These are phyloP conservation scores for Ranitomeya variabilis DNA, from an alignment of 2,113 vertebrate genomes.

Conservation along the genomic window DNA sequence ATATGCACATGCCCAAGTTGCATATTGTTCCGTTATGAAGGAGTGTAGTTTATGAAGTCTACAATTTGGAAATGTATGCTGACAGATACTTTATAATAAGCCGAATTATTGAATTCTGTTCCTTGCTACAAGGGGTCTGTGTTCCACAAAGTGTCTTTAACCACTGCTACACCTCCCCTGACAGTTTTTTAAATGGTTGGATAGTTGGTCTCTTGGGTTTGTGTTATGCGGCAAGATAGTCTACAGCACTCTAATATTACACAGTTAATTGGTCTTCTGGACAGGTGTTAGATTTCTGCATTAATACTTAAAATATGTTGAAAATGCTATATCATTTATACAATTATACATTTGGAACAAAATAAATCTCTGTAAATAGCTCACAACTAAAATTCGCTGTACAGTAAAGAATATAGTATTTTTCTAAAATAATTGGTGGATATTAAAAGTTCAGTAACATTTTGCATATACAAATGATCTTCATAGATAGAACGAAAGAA, in stretches of 20 bases:
- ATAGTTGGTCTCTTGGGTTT: neutral
- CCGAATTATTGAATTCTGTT: neutral
- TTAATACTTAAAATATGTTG: constrained; percentile 53
- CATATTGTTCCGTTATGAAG: neutral
- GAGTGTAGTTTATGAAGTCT: neutral
- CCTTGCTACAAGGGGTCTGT: neutral
- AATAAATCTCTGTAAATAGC: constrained; percentile 55
- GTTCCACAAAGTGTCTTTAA: neutral
- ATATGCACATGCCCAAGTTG: neutral
- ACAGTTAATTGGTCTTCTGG: constrained; percentile 51
- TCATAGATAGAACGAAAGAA: neutral
- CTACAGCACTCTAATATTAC: constrained; percentile 29
- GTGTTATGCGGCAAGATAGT: constrained; percentile 1
- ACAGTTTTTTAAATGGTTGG: neutral
- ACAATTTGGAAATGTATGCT: neutral
- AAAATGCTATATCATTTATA: constrained; percentile 49
- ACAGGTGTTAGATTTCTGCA: constrained; percentile 29
- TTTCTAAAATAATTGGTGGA: constrained; percentile 39
- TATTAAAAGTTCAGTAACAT: constrained; percentile 15
- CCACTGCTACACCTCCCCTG: neutral
- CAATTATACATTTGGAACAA: constrained; percentile 55
- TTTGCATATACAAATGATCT: constrained; percentile 38
- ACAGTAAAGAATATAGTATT: constrained; percentile 50
- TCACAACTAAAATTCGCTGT: constrained; percentile 48
- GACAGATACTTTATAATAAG: neutral